Evolutionary conservation across 2,797 vertebrate genomes (phyloP).

Genomic region (Notolabrus celidotus): DNA sequence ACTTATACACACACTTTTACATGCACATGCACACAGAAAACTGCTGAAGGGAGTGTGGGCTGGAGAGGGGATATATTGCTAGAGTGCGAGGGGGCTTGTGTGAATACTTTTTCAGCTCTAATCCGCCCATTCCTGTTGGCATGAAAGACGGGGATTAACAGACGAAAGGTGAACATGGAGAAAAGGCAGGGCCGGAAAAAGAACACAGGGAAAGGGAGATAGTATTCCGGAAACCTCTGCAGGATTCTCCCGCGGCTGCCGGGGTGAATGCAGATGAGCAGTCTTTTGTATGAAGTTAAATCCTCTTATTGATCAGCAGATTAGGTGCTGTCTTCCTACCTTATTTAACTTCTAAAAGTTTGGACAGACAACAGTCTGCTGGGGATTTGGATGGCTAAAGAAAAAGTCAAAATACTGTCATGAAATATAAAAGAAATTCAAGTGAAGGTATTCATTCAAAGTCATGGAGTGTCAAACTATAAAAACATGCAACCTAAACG

Average conservation of each 20-base stretch:
- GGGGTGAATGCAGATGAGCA: slow-evolving; percentile 69
- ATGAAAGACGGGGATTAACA: slow-evolving; percentile 79
- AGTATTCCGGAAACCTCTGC: slow-evolving; percentile 55
- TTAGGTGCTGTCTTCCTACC: slow-evolving; percentile 50
- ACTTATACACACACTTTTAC: not conserved
- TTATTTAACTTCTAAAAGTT: slow-evolving; percentile 57
- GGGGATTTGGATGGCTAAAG: slow-evolving; percentile 19
- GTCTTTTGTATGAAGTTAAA: slow-evolving; percentile 70
- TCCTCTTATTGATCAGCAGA: slow-evolving; percentile 74
- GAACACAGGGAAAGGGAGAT: slow-evolving; percentile 60
- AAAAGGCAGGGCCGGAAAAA: slow-evolving; percentile 60
- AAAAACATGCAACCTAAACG: not conserved
- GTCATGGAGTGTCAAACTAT: not conserved
- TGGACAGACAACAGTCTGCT: slow-evolving; percentile 16
- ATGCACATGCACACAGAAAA: not conserved
- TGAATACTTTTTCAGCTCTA: slow-evolving; percentile 73
- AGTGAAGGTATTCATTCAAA: not conserved
- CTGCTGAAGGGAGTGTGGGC: slow-evolving; percentile 19
- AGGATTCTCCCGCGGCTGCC: slow-evolving; percentile 53
- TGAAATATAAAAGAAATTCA: not conserved
- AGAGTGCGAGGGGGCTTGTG: slow-evolving; percentile 44
- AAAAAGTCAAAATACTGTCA: slow-evolving; percentile 15
- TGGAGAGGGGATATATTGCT: slow-evolving; percentile 44
- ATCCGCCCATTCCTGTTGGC: slow-evolving; percentile 78
- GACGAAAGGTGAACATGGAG: slow-evolving; percentile 78